Conservation (phyloP, 2,113 vertebrate species). For the Heterocephalus glaber region DNA sequence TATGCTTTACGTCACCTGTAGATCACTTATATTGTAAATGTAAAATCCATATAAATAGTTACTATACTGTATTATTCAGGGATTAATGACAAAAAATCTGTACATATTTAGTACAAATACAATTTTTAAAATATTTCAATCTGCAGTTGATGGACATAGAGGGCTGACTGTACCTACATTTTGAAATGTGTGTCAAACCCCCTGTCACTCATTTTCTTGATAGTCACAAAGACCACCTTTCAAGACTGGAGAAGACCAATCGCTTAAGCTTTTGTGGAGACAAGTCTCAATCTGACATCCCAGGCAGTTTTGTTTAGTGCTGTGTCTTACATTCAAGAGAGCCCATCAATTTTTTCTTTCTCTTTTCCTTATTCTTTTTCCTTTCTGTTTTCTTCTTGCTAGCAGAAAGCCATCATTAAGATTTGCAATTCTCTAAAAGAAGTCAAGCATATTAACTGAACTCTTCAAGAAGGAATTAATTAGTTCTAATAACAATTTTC, state of each 20-base stretch:
- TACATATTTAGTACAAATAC: neutral
- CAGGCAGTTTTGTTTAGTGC: conserved; percentile 5
- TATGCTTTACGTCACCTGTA: neutral
- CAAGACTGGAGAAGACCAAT: neutral
- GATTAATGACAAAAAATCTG: neutral
- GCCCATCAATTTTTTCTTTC: neutral
- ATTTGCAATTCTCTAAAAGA: conserved; percentile 60
- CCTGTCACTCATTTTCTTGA: neutral
- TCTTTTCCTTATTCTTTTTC: neutral
- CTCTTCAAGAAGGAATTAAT: conserved; percentile 65
- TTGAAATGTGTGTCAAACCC: neutral
- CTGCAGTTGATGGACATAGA: neutral
- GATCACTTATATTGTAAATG: neutral
- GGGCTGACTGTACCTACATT: neutral
- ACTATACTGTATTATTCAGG: neutral
- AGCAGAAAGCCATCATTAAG: conserved; percentile 12
- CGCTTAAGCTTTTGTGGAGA: neutral
- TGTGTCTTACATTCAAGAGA: neutral
- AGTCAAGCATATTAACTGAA: conserved; percentile 57
- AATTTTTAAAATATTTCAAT: neutral
- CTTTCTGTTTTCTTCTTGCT: conserved; percentile 31
- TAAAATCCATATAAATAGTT: neutral
- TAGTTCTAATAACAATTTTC: conserved; percentile 59
- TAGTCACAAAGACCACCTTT: neutral
- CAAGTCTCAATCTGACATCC: neutral